Percentiles rank a stretch among this genome's conserved stretches.
Conservation (phyloP, 2,888 invertebrate genomes). For the Rhaphigaster nebulosa region DNA sequence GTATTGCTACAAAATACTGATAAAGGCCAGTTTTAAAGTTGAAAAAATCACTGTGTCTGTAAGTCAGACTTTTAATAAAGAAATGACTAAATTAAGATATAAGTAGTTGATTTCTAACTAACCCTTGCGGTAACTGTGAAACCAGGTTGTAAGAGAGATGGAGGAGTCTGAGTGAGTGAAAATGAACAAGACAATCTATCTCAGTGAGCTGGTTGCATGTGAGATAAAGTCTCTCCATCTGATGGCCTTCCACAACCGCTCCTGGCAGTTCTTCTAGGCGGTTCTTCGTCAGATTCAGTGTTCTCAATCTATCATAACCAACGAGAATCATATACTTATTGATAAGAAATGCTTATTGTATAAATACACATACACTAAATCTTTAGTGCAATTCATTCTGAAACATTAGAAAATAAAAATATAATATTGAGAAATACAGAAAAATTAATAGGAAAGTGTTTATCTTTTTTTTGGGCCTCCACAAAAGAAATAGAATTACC, state of each 20-base stretch:
- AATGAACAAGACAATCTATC: constrained; percentile 77
- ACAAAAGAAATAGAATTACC: no score
- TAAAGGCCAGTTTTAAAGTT: no score
- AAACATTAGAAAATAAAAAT: no score
- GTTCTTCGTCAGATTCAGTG: constrained; percentile 85
- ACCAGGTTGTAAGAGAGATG: constrained; percentile 86
- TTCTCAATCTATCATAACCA: constrained; percentile 71
- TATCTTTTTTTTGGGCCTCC: no score
- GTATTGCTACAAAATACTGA: no score
- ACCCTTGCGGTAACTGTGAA: constrained; percentile 79
- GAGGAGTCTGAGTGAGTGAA: constrained; percentile 77
- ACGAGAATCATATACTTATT: neutral
- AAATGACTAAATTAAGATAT: neutral
- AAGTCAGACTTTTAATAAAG: neutral
- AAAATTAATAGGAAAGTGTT: no score
- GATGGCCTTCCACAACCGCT: constrained; percentile 72
- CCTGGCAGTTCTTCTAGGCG: constrained; percentile 78
- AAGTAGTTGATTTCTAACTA: constrained; percentile 60
- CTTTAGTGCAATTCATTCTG: no score
- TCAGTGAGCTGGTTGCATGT: constrained; percentile 85
- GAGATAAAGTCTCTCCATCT: constrained; percentile 78
- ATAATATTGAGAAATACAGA: no score
- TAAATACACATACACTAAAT: no score
- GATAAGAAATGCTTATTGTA: no score
- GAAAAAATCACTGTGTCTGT: no score